Evolutionary conservation across 2,797 vertebrate genomes (phyloP).

Genomic region (Poecile montanus): DNA sequence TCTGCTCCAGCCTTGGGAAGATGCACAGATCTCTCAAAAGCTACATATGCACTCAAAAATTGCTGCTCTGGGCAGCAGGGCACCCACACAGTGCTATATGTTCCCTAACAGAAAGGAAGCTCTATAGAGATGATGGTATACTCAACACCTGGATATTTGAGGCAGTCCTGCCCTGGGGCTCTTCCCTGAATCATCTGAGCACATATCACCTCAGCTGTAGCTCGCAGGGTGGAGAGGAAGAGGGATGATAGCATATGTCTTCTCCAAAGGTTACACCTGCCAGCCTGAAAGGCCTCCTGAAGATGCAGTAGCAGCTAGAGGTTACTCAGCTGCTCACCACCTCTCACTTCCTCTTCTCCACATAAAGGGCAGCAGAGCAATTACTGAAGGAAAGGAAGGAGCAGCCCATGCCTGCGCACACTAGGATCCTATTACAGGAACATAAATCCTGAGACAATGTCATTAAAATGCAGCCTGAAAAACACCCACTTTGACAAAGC

Average conservation of each 20-base stretch:
- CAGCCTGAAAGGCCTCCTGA: constrained; percentile 59
- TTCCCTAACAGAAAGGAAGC: neutral
- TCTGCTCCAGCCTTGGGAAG: neutral
- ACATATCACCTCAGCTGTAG: neutral
- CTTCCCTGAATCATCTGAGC: constrained; percentile 12
- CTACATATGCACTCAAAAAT: neutral
- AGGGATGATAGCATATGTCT: constrained; percentile 42
- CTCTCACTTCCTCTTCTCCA: constrained; percentile 27
- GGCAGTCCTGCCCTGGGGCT: neutral
- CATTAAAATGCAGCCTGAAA: constrained; percentile 42
- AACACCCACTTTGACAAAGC: constrained; percentile 1
- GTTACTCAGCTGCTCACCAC: constrained; percentile 50
- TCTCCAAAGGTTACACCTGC: constrained; percentile 70
- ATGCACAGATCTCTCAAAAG: neutral
- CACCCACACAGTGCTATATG: neutral
- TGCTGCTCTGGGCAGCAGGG: neutral
- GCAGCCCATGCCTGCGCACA: neutral
- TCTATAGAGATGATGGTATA: neutral
- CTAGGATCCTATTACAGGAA: neutral
- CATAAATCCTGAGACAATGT: constrained; percentile 8
- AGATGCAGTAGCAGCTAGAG: constrained; percentile 65
- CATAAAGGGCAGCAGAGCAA: constrained; percentile 61
- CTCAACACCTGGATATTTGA: neutral
- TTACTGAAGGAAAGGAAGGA: constrained; percentile 29
- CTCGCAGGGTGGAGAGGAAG: neutral